A percentile compares a stretch with the other conserved stretches of the same genome.
phyloP scores from a whole-genome alignment of 1,140 invertebrate species.

The Cataglyphis hispanica region DNA sequence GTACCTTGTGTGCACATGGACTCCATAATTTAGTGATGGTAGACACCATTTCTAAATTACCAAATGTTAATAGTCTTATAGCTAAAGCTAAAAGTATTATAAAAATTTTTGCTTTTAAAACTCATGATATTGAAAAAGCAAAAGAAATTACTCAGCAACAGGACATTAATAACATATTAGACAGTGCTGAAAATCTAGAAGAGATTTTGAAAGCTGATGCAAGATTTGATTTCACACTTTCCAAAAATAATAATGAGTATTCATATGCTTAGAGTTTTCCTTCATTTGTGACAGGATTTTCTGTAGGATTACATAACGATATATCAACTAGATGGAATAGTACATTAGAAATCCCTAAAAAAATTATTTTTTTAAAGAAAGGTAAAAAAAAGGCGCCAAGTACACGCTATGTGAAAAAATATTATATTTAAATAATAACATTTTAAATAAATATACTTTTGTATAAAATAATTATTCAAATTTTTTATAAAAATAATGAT shows the following conservation, averaged over 20 bases:
- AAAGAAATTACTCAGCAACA: not conserved
- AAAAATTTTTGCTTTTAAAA: conserved; percentile 34
- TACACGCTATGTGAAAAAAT: too few species aligned
- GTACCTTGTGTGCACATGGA: conserved; percentile 20
- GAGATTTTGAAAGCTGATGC: conserved; percentile 19
- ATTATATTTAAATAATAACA: too few species aligned
- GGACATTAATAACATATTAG: conserved; percentile 17
- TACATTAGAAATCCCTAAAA: conserved; percentile 14
- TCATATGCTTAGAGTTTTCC: conserved; percentile 1
- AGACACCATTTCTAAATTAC: conserved; percentile 19
- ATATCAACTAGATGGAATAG: conserved; percentile 24
- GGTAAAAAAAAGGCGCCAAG: too few species aligned
- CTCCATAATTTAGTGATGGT: not conserved
- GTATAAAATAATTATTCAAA: too few species aligned
- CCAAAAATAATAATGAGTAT: not conserved
- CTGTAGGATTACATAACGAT: conserved; percentile 42
- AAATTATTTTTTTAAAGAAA: too few species aligned
- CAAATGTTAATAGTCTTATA: conserved; percentile 25
- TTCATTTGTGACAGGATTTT: not conserved
- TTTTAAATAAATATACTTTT: too few species aligned
- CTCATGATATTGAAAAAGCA: conserved; percentile 5
- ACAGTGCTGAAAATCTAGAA: conserved; percentile 18
- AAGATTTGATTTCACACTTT: conserved; percentile 9
- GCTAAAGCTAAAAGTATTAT: conserved; percentile 27
- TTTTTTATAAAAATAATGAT: too few species aligned